A percentile compares a stretch with the other conserved stretches of the same genome.
Evolutionary conservation across 2,113 vertebrate species (phyloP).

Genomic region (Athene cunicularia): DNA sequence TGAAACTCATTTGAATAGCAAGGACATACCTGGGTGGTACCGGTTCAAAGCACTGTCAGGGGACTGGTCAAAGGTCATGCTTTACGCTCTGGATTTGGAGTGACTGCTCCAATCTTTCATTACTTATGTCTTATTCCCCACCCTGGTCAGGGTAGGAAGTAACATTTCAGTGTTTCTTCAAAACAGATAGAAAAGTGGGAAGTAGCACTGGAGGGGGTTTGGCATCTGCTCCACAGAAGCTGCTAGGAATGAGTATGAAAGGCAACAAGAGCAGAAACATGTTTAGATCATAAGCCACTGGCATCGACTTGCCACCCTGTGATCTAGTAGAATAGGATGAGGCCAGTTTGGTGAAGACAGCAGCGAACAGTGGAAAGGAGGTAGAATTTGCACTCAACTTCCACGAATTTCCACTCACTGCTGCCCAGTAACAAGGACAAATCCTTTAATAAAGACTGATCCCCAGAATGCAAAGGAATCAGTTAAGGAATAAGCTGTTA

Average conservation of each 20-base stretch:
- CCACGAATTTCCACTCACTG: not conserved
- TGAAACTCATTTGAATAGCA: not conserved
- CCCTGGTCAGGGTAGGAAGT: not conserved
- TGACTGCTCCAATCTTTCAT: not conserved
- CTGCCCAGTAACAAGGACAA: slow-evolving; percentile 11
- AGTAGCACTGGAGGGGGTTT: not conserved
- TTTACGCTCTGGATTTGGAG: not conserved
- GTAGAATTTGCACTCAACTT: not conserved
- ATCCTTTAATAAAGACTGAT: slow-evolving; percentile 33
- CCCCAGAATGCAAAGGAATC: slow-evolving; percentile 29
- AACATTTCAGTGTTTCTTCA: not conserved
- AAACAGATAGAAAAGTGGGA: not conserved
- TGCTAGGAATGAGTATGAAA: not conserved
- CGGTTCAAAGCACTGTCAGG: not conserved
- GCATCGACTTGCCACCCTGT: not conserved
- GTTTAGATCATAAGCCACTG: not conserved
- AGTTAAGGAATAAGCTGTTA: slow-evolving; percentile 56
- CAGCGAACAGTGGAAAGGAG: not conserved
- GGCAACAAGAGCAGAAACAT: not conserved
- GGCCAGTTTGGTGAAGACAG: not conserved
- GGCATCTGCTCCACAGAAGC: not conserved
- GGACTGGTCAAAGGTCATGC: not conserved
- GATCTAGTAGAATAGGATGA: fast-evolving
- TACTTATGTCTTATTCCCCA: not conserved
- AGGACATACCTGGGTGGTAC: not conserved